Base-by-base conservation (phyloP, 1,140 invertebrate genomes). In the Drosophila oshimai region DNA sequence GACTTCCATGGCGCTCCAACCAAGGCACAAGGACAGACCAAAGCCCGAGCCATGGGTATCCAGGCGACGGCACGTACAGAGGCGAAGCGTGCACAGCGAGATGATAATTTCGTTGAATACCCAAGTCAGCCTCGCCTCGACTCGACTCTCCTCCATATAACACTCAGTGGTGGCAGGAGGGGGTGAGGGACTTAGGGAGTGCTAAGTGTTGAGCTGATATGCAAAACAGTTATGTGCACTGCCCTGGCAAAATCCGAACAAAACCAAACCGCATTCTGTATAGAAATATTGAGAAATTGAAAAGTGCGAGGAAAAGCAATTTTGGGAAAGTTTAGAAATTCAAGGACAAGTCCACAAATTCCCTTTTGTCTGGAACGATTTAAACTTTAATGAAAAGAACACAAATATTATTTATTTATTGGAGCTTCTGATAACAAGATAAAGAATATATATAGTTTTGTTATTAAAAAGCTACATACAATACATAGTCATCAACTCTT, bases 31-130 rank as follows among this genome's bases (percentile, higher is more conserved):
- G 65, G 70, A 71, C 58, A 65, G 41, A 29, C 34, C 49, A 15
- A 24, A 68, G 64, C 45, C 12, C 13, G 28, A 42, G n/a, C 20
- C 39, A 12, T 26, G 41, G 29, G 18, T 67, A 28, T 51, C 15
- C 13, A 47, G 41, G 45, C 57, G 45, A 37, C 49, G 42, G 61
- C 78, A 83, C 78, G 78, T 83, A 70, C 61, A 36, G 41, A 28
- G 45, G 22, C 41, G 26, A 51, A 10, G 41, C 55, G 46, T 44
- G 47, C 57, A 33, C 29, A 62, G 60, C 55, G 50, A 68, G 72
- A 86, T 86, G 75, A 87, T 86, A 86, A 86, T 86, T 84, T 76
- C 50, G 42, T 68, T 80, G 80, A 72, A 84, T 75, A 79, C 67
- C 70, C 51, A 74, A 67, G 51, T 39, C 75, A 74, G 51, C 49